Evolutionary conservation across 2,888 invertebrate species (phyloP), one percentile per base, ranked within the genome.

Genomic region (Eutolmus rufibarbis): DNA sequence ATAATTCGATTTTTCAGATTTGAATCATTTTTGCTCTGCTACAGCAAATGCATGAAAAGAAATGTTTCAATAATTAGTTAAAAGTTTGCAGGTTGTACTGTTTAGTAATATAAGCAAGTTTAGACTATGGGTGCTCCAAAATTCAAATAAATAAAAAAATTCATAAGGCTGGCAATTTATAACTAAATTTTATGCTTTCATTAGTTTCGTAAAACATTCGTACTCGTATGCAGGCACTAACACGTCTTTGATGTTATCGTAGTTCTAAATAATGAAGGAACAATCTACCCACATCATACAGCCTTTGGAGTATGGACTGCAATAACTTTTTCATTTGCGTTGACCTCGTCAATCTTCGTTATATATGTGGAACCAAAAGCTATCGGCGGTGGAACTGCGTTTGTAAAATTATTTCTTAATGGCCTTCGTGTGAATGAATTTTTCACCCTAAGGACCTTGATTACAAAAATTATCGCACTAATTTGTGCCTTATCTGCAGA

Each of bases 311-410:
- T 66, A 3, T 66, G 66, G 66, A 28, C 1, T n/a, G 56, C 66
- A 23, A 23, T 9, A 28, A 12, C 28, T 23, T 23, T 66, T 9
- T 12, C 1, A 37, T 14, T 74, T 9, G 74, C 37, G 5, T 9
- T 76, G n/a, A 8, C 28, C 34, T 76, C 76, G 2, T 5, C 76
- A 16, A 14, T 16, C 19, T 37, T 76, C 1, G 37, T 76, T 37
- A 76, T 19, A n/a, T 76, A 37, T 76, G n/a, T 76, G n/a, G 76
- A 76, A n/a, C 76, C 76, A 76, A 76, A n/a, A 31, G 37, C 76
- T 8, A n/a, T 5, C 0, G 31, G 31, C 34, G 28, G 76, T n/a
- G 76, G 76, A 0, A 5, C 5, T 34, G 4, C n/a, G 7, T n/a
- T n/a, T 8, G 31, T 34, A 12, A 76, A 76, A 37, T 14, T 34